Base-by-base conservation (phyloP, 1,140 invertebrate species). In the Coelopa frigida region DNA sequence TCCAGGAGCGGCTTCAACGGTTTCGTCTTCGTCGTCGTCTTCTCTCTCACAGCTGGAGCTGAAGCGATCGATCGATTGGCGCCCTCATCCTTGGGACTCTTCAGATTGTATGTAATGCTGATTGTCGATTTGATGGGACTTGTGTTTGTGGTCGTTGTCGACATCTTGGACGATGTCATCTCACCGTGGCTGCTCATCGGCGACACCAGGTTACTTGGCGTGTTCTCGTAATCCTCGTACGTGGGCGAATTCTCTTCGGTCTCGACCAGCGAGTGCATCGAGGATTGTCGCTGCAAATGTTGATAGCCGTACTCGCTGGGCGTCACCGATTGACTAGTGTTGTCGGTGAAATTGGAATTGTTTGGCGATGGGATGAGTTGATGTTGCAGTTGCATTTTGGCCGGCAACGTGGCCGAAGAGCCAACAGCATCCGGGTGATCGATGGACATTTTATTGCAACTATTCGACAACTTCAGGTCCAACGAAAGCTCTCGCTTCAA, bases 71-170 rank as follows among this genome's bases (percentile, higher is more conserved):
- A n/a, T n/a, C n/a, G n/a, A n/a, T n/a, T n/a, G n/a, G n/a, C n/a
- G n/a, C n/a, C n/a, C 39, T 66, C 59, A 21, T 57, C 58, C 24
- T 58, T 54, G 55, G 67, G 50, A 46, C 61, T 61, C 54, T 67
- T 75, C 53, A 44, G 44, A 51, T 76, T 72, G 51, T 81, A 82
- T 3, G 78, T 81, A n/a, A 82, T 82, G 62, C 76, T 82, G 7
- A 82, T 81, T 0, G 80, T 82, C 1, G 79, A 80, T 57, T 75
- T 77, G n/a, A 78, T 59, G 0, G 77, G 77, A 46, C 75, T 76
- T 17, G 14, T 44, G 17, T 21, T n/a, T 29, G 12, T 41, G 22
- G n/a, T 38, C 22, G n/a, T 12, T 18, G 17, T 5, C 23, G 31
- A 33, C 10, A 23, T 18, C 5, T 24, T 23, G 12, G 22, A 15